Evolutionary conservation across 2,888 invertebrate species (phyloP), one percentile per base, ranked within the genome.

Genomic region (Sarcophaga caerulescens): DNA sequence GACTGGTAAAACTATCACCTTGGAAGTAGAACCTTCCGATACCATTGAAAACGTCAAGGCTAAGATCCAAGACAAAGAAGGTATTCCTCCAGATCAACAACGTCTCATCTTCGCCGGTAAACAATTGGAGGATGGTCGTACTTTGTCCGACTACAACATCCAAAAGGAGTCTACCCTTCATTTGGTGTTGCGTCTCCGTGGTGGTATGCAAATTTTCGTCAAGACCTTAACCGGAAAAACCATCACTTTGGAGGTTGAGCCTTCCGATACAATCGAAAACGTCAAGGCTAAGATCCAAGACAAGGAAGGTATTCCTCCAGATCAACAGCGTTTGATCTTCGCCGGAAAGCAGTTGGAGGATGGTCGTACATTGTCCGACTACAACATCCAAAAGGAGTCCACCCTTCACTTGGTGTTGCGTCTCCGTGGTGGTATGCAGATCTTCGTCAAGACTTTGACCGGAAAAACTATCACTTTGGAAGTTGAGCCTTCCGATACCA

Each of bases 31-130:
- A 21, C 88, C 88, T 2, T 88, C 88, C 0, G 91, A 89, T 4
- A 89, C 89, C 0, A 89, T 91, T 57, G 91, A 91, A 65, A 91
- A 91, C n/a, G 91, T 91, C 0, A 91, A 91, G 62, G 91, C 91
- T 0, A 91, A 91, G 25, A 91, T 91, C 45, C 91, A 91, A 60
- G 91, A 91, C 63, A 91, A 91, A 84, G 91, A 91, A 86, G 91
- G 91, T 12, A 91, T 91, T 77, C 91, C 91, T 0, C 91, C 91
- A 90, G 91, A 91, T 60, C 91, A 91, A 70, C 91, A 91, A 71
- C 91, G 91, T 90, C 87, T 91, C 87, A 92, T 91, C 57, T 91
- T 92, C 23, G 91, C 92, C 19, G 92, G 91, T n/a, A 92, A 92
- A 65, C 92, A 92, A n/a, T 74, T 92, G 69, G 91, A 91, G 45